phyloP scores from a whole-genome alignment of 2,113 vertebrate genomes.

The Pteronura brasiliensis region DNA sequence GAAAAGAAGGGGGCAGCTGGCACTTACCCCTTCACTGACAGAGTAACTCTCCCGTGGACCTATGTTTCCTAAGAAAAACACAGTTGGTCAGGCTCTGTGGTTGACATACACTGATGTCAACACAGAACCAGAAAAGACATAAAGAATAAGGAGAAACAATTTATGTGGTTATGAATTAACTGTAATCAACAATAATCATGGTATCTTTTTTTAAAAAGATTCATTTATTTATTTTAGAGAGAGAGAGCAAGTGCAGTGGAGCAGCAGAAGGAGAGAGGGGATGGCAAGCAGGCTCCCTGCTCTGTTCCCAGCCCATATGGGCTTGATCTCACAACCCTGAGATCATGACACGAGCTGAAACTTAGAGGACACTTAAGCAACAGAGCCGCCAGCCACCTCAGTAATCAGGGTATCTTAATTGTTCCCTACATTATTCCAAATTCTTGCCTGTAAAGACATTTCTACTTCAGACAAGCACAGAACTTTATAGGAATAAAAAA shows the following conservation, averaged over 20 bases:
- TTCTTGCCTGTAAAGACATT: neutral
- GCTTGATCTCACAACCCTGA: neutral
- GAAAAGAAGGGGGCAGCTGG: neutral
- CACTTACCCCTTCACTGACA: neutral
- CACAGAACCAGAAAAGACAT: neutral
- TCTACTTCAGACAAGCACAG: neutral
- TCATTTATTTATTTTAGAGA: neutral
- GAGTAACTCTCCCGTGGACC: neutral
- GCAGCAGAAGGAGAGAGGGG: neutral
- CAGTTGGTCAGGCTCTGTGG: neutral
- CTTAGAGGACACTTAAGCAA: neutral
- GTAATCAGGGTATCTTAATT: neutral
- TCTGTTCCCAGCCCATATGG: neutral
- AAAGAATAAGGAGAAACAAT: neutral
- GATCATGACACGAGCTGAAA: neutral
- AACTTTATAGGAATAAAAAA: neutral
- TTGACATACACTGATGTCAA: neutral
- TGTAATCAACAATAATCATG: neutral
- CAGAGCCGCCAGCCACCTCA: neutral
- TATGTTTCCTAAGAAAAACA: neutral
- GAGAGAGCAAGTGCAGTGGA: accelerated
- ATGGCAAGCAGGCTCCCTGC: neutral
- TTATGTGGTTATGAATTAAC: neutral
- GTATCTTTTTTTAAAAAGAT: neutral
- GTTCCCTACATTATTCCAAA: neutral